These are phyloP conservation scores for Psophia crepitans DNA, from an alignment of 2,113 vertebrate species.

Conservation along the genomic window DNA sequence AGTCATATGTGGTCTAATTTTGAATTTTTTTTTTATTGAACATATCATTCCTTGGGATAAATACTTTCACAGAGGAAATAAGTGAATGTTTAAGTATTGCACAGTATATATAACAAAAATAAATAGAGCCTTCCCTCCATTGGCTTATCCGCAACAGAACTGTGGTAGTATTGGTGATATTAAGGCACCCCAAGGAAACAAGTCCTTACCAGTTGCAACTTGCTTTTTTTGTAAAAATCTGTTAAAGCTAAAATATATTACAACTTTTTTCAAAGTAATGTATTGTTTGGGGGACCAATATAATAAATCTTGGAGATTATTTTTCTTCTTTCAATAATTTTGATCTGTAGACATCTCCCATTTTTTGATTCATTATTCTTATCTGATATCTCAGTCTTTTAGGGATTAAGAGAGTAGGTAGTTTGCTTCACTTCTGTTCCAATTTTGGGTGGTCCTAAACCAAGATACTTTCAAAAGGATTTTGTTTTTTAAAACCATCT, in stretches of 20 bases:
- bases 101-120: background rate
- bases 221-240: background rate
- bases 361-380: background rate
- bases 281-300: background rate
- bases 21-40: background rate
- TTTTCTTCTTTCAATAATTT: background rate
- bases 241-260: background rate
- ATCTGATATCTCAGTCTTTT: background rate
- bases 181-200: background rate
- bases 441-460: conserved; percentile 68
- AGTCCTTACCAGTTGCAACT: background rate
- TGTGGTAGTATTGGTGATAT: background rate
- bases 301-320: background rate
- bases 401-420: background rate
- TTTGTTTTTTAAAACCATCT: conserved; percentile 64
- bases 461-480: conserved; percentile 38
- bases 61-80: background rate
- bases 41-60: background rate
- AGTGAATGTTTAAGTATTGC: background rate
- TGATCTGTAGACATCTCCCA: background rate
- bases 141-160: background rate
- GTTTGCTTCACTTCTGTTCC: background rate
- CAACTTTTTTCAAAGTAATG: background rate
- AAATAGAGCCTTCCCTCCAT: background rate
- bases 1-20: background rate